Evolutionary conservation across 2,888 invertebrate genomes (phyloP), one percentile per base, ranked within the genome.

Genomic region (Ametastegia equiseti): DNA sequence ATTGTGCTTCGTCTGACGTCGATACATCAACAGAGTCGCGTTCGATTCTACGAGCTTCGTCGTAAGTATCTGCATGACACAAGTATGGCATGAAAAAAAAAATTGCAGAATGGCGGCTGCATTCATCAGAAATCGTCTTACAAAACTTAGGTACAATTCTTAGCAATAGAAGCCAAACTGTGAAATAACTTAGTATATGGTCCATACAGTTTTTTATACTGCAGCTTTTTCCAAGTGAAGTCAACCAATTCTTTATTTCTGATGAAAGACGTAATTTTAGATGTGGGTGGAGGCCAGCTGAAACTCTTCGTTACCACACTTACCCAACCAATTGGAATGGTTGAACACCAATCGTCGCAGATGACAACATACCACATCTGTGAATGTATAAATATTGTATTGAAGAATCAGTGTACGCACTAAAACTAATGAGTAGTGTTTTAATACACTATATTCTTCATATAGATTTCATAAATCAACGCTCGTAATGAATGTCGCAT

Each of bases 251-350:
- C 60, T 60, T 60, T 60, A 27, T 13, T 23, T 13, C 11, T 27
- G 13, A 60, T 30, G 23, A 60, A 13, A 13, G 60, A 23, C 2
- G 60, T 11, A 23, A 30, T 60, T 30, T 60, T 60, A 23, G 60
- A 60, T 60, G 60, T 60, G 27, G 60, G 30, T 60, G 60, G 60
- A 60, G 60, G 60, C 60, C 60, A 60, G 13, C 60, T 60, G 23
- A 60, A 60, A 30, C 60, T 15, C 23, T 27, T 7, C 23, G 60
- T 11, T 27, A 7, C 60, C 60, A n/a, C 23, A 60, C 30, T 30
- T 23, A 60, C 30, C 57, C 57, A 57, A 57, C 57, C 57, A 6
- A 23, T 57, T 27, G 57, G 57, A 23, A 57, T 27, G 27, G 23
- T 6, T 57, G 57, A 23, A n/a, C 57, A 57, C 57, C 57, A 57